These are phyloP conservation scores for Archocentrus centrarchus DNA, from an alignment of 2,113 vertebrate genomes.

Conservation along the genomic window DNA sequence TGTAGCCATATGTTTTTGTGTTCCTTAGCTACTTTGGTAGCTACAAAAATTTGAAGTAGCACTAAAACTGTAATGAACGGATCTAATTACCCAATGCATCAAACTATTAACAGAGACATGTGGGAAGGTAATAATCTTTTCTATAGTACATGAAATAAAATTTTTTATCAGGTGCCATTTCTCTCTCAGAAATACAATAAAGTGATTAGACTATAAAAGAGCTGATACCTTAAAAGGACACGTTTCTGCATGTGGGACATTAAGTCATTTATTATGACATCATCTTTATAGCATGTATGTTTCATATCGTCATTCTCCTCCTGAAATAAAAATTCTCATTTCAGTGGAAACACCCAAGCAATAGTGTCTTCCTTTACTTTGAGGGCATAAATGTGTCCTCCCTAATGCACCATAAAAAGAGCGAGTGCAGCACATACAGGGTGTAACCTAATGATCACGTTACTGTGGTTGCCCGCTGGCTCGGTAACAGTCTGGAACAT, in stretches of 20 bases:
- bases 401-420: constrained; percentile 52
- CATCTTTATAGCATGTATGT: constrained; percentile 10
- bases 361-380: constrained; percentile 27
- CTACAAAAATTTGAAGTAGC: not conserved
- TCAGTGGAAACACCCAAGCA: constrained; percentile 8
- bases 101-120: not conserved
- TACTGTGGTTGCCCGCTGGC: constrained; percentile 35
- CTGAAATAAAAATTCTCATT: constrained; percentile 20
- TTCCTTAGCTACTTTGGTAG: not conserved
- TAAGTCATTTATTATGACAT: constrained; percentile 10
- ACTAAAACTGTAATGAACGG: not conserved
- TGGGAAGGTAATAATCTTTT: not conserved
- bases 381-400: constrained; percentile 36
- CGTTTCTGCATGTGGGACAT: not conserved
- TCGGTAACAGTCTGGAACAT: constrained; percentile 53
- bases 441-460: constrained; percentile 59
- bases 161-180: constrained; percentile 10
- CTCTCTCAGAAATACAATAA: not conserved
- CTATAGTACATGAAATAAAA: not conserved
- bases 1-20: not conserved
- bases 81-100: not conserved
- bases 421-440: constrained; percentile 20
- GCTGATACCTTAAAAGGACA: not conserved
- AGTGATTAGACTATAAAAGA: not conserved
- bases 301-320: not conserved